These are phyloP conservation scores for Argyrosomus regius DNA, from an alignment of 2,797 vertebrate genomes.

Conservation along the genomic window DNA sequence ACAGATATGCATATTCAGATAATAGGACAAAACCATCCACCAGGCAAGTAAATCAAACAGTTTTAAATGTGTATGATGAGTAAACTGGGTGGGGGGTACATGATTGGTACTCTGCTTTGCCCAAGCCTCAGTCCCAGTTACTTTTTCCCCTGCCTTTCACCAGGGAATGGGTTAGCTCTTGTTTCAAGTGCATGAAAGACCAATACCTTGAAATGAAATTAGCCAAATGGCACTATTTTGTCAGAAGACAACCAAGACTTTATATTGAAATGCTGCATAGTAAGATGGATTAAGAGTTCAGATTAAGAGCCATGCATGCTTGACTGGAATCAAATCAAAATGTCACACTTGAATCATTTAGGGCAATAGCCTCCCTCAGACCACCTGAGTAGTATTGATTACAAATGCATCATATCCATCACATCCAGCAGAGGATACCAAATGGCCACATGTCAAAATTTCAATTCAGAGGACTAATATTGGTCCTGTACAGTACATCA, in stretches of 20 bases:
- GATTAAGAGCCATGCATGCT: constrained; percentile 30
- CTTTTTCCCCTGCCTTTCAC: constrained; percentile 10
- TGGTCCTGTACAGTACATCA: not conserved
- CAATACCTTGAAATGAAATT: not conserved
- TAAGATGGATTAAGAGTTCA: constrained; percentile 29
- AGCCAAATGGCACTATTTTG: not conserved
- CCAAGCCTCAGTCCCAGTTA: not conserved
- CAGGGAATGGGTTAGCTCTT: constrained; percentile 1
- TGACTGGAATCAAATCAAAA: constrained; percentile 63
- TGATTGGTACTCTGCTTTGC: not conserved
- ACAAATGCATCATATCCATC: constrained; percentile 51
- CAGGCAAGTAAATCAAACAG: not conserved
- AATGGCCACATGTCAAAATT: constrained; percentile 29
- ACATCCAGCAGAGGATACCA: constrained; percentile 23
- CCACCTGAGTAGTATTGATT: constrained; percentile 63
- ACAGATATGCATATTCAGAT: not conserved
- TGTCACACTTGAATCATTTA: constrained; percentile 59
- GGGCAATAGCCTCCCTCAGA: constrained; percentile 51
- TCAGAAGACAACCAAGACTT: not conserved
- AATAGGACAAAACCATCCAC: not conserved
- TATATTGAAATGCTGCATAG: not conserved
- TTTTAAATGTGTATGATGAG: not conserved
- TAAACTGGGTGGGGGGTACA: not conserved
- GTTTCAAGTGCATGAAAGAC: not conserved
- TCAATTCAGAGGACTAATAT: constrained; percentile 25